Evolutionary conservation across 2,797 vertebrate species (phyloP).

Genomic region (Hybognathus amarus): DNA sequence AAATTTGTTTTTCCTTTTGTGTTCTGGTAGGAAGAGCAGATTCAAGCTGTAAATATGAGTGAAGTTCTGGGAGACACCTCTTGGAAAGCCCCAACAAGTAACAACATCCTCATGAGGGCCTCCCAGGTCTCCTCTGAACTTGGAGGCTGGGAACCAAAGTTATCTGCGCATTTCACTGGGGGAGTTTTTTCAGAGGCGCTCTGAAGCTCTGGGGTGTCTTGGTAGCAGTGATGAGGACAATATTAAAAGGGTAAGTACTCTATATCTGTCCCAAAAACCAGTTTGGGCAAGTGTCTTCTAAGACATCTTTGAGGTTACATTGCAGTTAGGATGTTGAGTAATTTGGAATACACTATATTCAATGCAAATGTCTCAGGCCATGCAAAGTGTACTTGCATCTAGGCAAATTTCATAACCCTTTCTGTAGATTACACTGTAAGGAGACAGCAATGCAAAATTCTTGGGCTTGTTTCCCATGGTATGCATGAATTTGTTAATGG

Average conservation of each 20-base stretch:
- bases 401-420: background rate
- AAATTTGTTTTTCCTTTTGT: background rate
- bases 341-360: background rate
- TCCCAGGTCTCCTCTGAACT: constrained; percentile 81
- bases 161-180: constrained; percentile 92
- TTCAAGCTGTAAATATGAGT: constrained; percentile 71
- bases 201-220: constrained; percentile 94
- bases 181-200: constrained; percentile 91
- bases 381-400: background rate
- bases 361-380: background rate
- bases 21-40: constrained; percentile 83
- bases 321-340: too few species aligned
- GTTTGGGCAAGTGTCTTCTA: background rate
- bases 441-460: background rate
- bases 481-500: background rate
- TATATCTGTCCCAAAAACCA: background rate
- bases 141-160: constrained; percentile 82
- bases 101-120: constrained; percentile 78
- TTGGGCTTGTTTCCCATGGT: background rate
- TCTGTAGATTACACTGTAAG: background rate
- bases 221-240: constrained; percentile 74
- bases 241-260: constrained; percentile 86
- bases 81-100: constrained; percentile 81
- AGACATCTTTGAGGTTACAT: background rate
- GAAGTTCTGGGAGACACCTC: constrained; percentile 79